Conservation (phyloP, 2,797 vertebrate genomes). For the Pipistrellus pygmaeus region DNA sequence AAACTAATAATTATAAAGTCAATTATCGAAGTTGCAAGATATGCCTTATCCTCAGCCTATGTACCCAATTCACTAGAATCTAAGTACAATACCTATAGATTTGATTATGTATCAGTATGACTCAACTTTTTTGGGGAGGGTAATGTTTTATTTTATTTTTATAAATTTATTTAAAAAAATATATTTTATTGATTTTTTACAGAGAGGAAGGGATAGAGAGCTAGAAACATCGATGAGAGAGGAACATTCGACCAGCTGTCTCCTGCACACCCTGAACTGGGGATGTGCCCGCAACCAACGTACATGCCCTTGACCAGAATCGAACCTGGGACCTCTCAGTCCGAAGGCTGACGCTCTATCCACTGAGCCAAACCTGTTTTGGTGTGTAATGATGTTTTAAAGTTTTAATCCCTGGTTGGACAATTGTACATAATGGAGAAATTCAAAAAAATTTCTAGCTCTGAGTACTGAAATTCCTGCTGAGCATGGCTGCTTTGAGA, state of each 20-base stretch:
- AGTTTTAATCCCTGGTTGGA: conserved; percentile 70
- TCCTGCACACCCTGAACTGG: too few relatives aligned
- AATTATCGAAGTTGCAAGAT: conserved; percentile 53
- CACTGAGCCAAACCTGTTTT: too few relatives aligned
- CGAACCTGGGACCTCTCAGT: too few relatives aligned
- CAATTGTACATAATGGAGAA: conserved; percentile 70
- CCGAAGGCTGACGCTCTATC: too few relatives aligned
- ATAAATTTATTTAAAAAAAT: too few relatives aligned
- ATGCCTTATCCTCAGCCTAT: background rate
- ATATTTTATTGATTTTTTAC: too few relatives aligned
- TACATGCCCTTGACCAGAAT: too few relatives aligned
- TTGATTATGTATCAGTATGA: conserved; percentile 76
- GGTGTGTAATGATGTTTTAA: conserved; percentile 66
- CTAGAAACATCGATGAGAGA: too few relatives aligned
- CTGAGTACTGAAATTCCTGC: background rate
- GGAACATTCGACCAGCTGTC: too few relatives aligned
- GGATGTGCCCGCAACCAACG: too few relatives aligned
- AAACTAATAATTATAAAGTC: conserved; percentile 64
- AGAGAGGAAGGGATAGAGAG: too few relatives aligned
- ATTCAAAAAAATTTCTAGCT: background rate
- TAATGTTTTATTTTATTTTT: background rate
- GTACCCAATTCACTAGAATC: conserved; percentile 49
- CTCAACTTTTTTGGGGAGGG: background rate
- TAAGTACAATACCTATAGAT: conserved; percentile 71
- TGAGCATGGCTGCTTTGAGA: conserved; percentile 42